Percentiles rank a stretch among this genome's conserved stretches.
Evolutionary conservation across 1,140 invertebrate species (phyloP).

Genomic region (Caenorhabditis brenneri): DNA sequence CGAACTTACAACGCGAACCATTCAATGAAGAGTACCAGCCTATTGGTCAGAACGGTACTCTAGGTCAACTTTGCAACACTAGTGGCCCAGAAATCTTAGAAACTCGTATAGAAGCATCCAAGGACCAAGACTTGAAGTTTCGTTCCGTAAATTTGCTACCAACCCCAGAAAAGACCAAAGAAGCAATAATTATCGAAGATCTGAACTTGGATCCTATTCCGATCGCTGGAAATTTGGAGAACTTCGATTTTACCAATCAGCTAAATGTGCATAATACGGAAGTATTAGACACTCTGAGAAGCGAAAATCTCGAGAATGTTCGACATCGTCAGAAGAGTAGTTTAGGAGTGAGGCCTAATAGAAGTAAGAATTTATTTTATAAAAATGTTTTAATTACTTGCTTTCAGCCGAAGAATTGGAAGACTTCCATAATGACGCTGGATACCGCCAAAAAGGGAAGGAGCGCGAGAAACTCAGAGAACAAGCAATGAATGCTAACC

Average conservation of each 20-base stretch:
- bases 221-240: background rate
- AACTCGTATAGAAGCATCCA: too few species aligned
- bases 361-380: too few species aligned
- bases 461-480: background rate
- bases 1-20: background rate
- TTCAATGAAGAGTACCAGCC: background rate
- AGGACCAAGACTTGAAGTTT: too few species aligned
- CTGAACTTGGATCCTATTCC: background rate
- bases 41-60: too few species aligned
- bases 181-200: background rate
- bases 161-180: background rate
- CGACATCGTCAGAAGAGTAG: background rate
- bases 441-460: background rate
- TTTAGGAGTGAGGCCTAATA: background rate
- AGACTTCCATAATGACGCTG: background rate
- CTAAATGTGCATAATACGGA: too few species aligned
- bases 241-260: background rate
- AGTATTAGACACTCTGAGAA: background rate
- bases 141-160: background rate
- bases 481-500: background rate
- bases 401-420: constrained; percentile 3
- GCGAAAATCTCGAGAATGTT: background rate
- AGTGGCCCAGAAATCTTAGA: too few species aligned
- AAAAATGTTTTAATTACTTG: background rate
- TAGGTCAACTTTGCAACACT: too few species aligned